These are phyloP conservation scores for Phallusia fumigata DNA, from an alignment of 23 tunicate species.

Conservation along the genomic window DNA sequence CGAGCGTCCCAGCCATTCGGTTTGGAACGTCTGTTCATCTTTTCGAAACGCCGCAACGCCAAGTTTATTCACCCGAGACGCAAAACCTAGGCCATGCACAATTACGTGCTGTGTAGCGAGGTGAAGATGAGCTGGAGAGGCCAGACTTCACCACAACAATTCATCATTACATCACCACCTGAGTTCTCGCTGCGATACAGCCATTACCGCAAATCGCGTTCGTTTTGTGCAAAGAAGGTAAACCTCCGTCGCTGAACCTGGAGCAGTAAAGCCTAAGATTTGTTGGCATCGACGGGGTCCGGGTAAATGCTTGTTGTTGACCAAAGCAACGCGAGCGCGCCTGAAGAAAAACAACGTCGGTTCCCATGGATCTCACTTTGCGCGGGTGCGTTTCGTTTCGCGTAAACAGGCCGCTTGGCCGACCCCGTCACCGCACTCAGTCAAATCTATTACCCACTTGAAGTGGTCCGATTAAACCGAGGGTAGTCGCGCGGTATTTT, in stretches of 20 bases:
- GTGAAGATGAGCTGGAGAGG: too few species aligned
- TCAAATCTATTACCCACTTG: slow-evolving; percentile 1
- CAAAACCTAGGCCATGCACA: not conserved
- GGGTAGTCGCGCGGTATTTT: slow-evolving; percentile 4
- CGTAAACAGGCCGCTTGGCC: not conserved
- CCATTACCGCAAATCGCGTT: slow-evolving; percentile 5
- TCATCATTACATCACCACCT: too few species aligned
- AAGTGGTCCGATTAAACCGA: slow-evolving; percentile 3
- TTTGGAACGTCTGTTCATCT: not conserved
- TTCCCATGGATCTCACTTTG: slow-evolving; percentile 9
- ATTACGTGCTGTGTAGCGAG: slow-evolving; percentile 2
- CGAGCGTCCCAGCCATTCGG: not conserved
- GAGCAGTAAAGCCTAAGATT: not conserved
- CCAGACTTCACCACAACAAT: too few species aligned
- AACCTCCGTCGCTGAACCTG: not conserved
- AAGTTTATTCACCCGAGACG: slow-evolving; percentile 6
- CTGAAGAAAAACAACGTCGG: not conserved
- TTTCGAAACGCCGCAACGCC: slow-evolving; percentile 6
- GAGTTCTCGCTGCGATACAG: not conserved
- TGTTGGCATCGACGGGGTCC: not conserved
- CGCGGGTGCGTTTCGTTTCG: slow-evolving; percentile 2
- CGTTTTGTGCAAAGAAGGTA: too few species aligned
- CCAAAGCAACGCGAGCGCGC: not conserved
- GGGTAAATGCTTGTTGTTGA: not conserved
- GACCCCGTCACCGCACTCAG: slow-evolving; percentile 4